phyloP scores from a whole-genome alignment of 2,113 vertebrate species.

The Ammospiza nelsoni region DNA sequence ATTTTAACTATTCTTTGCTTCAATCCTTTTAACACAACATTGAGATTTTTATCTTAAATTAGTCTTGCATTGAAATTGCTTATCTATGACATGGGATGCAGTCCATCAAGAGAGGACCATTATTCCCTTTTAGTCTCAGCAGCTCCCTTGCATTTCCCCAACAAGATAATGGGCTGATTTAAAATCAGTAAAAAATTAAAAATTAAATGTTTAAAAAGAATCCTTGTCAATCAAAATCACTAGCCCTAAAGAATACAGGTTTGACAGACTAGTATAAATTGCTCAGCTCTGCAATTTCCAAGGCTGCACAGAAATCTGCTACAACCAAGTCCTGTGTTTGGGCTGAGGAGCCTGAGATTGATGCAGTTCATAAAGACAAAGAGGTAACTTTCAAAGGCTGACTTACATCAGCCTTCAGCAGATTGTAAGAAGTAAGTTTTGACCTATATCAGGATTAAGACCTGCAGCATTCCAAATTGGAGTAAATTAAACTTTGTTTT shows the following conservation, averaged over 20 bases:
- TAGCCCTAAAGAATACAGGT: neutral
- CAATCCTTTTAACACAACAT: neutral
- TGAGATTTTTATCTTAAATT: neutral
- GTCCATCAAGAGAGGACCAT: neutral
- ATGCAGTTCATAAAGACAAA: constrained; percentile 22
- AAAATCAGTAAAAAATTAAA: neutral
- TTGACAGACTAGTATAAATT: constrained; percentile 6
- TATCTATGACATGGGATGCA: neutral
- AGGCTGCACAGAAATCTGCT: neutral
- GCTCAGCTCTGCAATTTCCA: neutral
- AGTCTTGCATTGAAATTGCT: neutral
- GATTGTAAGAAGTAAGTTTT: constrained; percentile 18
- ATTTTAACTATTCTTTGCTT: neutral
- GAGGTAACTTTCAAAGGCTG: constrained; percentile 9
- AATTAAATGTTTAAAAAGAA: neutral
- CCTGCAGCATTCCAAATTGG: constrained; percentile 12
- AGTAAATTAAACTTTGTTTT: constrained; percentile 29
- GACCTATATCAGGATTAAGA: constrained; percentile 32
- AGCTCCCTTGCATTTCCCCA: neutral
- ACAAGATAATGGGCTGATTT: neutral
- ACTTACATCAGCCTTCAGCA: constrained; percentile 21
- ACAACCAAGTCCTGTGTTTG: neutral
- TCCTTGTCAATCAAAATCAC: neutral
- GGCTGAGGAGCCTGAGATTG: constrained; percentile 14
- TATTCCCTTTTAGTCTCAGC: neutral